These are phyloP conservation scores for Pseudorasbora parva DNA, from an alignment of 2,113 vertebrate genomes.

Conservation along the genomic window DNA sequence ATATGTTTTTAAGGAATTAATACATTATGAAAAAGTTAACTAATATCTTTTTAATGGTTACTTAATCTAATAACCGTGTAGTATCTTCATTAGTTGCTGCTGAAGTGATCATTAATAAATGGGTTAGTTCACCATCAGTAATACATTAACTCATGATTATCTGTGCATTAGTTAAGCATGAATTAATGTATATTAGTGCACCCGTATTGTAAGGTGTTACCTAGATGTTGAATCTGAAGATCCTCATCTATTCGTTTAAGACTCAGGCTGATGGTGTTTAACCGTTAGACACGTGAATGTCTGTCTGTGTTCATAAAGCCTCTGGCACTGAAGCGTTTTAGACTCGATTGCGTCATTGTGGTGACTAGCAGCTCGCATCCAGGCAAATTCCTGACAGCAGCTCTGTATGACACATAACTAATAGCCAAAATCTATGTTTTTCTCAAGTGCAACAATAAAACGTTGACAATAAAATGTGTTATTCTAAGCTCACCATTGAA, in stretches of 20 bases:
- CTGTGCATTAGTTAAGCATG: too few relatives aligned
- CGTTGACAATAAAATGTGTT: conserved; percentile 9
- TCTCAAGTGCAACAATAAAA: neutral
- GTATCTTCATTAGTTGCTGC: too few relatives aligned
- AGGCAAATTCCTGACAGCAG: conserved; percentile 6
- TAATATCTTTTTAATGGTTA: too few relatives aligned
- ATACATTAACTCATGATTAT: too few relatives aligned
- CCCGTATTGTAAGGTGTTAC: too few relatives aligned
- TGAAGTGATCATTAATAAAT: too few relatives aligned
- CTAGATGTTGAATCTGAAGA: too few relatives aligned
- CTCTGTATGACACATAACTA: conserved; percentile 15
- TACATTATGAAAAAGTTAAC: too few relatives aligned
- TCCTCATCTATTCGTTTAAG: neutral
- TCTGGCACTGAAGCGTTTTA: conserved; percentile 15
- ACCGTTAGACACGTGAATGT: neutral
- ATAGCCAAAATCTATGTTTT: neutral
- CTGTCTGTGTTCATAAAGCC: neutral
- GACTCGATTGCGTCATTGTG: conserved; percentile 19
- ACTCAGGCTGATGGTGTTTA: neutral
- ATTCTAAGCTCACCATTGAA: neutral
- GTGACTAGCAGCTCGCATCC: conserved; percentile 3
- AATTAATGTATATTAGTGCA: too few relatives aligned
- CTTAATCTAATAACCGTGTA: too few relatives aligned
- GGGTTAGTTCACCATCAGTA: too few relatives aligned
- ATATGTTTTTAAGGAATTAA: too few relatives aligned